Conservation (phyloP, 2,113 vertebrate genomes). For the Leptobrachium ailaonicum region DNA sequence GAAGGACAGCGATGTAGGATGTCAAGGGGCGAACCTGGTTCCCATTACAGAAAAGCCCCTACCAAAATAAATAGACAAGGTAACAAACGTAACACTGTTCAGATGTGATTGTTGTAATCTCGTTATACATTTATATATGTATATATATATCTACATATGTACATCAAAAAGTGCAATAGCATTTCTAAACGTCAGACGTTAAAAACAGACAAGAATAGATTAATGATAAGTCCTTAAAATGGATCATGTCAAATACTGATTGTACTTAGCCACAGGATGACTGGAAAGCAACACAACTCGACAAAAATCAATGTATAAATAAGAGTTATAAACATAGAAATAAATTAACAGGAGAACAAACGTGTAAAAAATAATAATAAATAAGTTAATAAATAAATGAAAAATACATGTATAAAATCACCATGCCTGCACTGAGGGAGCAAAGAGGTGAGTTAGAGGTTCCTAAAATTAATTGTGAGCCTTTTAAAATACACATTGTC, state of each 20-base stretch:
- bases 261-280: conserved; percentile 74
- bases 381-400: no score
- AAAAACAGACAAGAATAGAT: conserved; percentile 65
- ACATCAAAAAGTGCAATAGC: conserved; percentile 69
- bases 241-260: conserved; percentile 68
- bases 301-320: conserved; percentile 67
- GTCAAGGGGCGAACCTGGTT: conserved; percentile 61
- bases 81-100: conserved; percentile 62
- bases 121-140: conserved; percentile 67
- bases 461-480: no score
- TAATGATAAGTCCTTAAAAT: conserved; percentile 67
- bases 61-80: conserved; percentile 55
- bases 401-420: no score
- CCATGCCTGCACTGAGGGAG: no score
- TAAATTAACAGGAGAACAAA: background rate
- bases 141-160: conserved; percentile 66
- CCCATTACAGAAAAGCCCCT: conserved; percentile 50
- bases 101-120: conserved; percentile 59
- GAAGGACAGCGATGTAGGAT: conserved; percentile 59
- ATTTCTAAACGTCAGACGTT: conserved; percentile 69
- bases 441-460: no score
- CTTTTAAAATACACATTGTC: no score
- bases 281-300: conserved; percentile 68
- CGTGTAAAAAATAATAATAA: no score
- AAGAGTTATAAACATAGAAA: conserved; percentile 57